Evolutionary conservation across 2,113 vertebrate species (phyloP), one percentile per base, ranked within the genome.

Genomic region (Morone saxatilis): DNA sequence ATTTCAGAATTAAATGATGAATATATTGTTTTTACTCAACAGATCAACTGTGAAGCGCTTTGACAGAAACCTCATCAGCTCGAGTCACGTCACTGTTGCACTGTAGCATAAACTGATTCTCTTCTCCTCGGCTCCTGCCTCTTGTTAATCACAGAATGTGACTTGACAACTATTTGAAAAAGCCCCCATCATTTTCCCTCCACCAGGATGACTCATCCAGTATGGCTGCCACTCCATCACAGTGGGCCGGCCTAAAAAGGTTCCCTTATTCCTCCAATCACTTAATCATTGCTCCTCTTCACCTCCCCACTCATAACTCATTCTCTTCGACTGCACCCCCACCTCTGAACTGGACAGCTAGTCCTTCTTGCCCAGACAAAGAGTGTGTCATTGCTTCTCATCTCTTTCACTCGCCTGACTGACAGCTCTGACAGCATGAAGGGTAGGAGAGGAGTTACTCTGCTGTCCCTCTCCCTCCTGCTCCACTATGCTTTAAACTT

Each of bases 171-270:
- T 87, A 74, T 83, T 87, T 91, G 86, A 91, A 86, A 86, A 87
- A 92, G 90, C 74, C 76, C 80, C 83, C 77, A 78, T 90, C 86
- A 76, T 83, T 54, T 63, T 63, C 69, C 60, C 57, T 36, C 13
- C 0, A 19, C 78, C 75, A 2, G 60, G 63, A 76, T 94, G 93
- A 94, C 90, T 93, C 91, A 93, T 93, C 90, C 78, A 85, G 56
- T 83, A 80, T 83, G 88, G 82, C 87, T 86, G 91, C 88, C 90
- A 74, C 79, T 93, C 93, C 86, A 91, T 93, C 92, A 90, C 83
- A 56, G 74, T 53, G 79, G 51, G 80, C 86, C 11, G 54, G 76
- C 66, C 83, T 47, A 76, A 86, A 84, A 74, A 53, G 59, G 70
- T 71, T 54, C 76, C 65, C 78, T 73, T 77, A 82, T 76, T 48